Percentiles rank a stretch among this genome's conserved stretches.
These are phyloP conservation scores for Dryomyza anilis DNA, from an alignment of 2,888 invertebrate species.

Conservation along the genomic window DNA sequence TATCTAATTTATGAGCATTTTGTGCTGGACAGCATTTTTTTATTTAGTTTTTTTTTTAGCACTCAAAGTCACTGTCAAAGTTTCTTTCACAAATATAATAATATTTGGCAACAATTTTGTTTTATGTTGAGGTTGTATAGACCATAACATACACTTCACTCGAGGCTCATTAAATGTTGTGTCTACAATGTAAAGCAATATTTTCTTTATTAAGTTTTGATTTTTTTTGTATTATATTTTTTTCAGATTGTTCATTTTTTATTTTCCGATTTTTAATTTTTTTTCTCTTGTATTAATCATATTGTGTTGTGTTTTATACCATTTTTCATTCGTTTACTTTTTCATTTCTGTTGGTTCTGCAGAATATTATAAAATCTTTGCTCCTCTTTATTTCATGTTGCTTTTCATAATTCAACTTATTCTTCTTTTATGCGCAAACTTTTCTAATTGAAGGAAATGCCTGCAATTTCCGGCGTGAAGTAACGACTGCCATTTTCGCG, in stretches of 20 bases:
- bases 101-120: no score
- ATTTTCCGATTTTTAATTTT: slow-evolving; percentile 1
- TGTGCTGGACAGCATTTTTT: no score
- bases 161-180: no score
- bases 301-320: neutral
- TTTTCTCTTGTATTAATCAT: neutral
- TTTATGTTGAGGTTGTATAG: neutral
- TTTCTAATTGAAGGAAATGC: no score
- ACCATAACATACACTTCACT: no score
- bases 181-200: no score
- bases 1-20: no score
- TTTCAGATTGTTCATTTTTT: neutral
- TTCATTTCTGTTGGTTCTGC: neutral
- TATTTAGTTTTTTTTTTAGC: no score
- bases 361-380: no score
- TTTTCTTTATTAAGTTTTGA: slow-evolving; percentile 14
- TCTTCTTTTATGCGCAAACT: neutral
- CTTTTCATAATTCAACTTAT: neutral
- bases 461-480: no score
- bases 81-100: no score
- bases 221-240: slow-evolving; percentile 4
- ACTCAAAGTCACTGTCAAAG: slow-evolving; percentile 25
- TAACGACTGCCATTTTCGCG: no score
- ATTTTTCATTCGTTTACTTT: neutral
- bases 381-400: neutral